A percentile compares a stretch with the other conserved stretches of the same genome.
These are phyloP conservation scores for Myrmecobius fasciatus DNA, from an alignment of 2,113 vertebrate species.

Conservation along the genomic window DNA sequence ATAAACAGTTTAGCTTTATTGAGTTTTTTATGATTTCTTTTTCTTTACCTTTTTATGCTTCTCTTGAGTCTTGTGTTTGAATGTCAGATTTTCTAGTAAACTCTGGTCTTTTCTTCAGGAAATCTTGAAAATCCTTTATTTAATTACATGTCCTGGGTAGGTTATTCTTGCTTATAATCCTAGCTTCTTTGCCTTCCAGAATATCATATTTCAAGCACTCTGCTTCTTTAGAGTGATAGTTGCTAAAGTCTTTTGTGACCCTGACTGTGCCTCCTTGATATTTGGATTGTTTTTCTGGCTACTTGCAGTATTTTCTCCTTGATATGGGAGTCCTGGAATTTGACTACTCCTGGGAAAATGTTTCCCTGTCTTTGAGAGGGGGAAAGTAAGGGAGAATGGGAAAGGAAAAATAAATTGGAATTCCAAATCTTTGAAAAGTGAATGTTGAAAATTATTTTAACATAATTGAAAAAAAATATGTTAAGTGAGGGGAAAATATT, in stretches of 20 bases:
- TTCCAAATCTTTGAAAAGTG: too few relatives aligned
- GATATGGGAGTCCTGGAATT: background rate
- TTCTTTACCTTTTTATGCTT: too few relatives aligned
- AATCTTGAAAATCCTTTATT: background rate
- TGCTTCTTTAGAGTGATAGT: background rate
- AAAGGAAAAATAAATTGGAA: too few relatives aligned
- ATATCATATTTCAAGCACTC: background rate
- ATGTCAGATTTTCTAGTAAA: too few relatives aligned
- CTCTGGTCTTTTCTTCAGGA: too few relatives aligned
- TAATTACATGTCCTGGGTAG: background rate
- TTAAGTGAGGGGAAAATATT: background rate
- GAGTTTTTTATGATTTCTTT: too few relatives aligned
- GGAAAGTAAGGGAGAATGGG: too few relatives aligned
- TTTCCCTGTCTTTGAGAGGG: too few relatives aligned
- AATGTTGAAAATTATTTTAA: too few relatives aligned
- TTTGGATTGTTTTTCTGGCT: background rate
- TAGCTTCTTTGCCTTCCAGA: background rate
- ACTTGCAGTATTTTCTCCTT: background rate
- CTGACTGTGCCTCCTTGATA: background rate
- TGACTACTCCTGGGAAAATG: background rate
- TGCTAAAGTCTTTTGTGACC: background rate
- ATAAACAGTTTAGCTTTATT: too few relatives aligned
- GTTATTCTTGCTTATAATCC: background rate
- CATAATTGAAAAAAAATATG: too few relatives aligned
- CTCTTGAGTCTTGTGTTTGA: too few relatives aligned